Percentiles rank a stretch among this genome's conserved stretches.
These are phyloP conservation scores for Ptilorrhoa leucosticta DNA, from an alignment of 2,113 vertebrate genomes.

Conservation along the genomic window DNA sequence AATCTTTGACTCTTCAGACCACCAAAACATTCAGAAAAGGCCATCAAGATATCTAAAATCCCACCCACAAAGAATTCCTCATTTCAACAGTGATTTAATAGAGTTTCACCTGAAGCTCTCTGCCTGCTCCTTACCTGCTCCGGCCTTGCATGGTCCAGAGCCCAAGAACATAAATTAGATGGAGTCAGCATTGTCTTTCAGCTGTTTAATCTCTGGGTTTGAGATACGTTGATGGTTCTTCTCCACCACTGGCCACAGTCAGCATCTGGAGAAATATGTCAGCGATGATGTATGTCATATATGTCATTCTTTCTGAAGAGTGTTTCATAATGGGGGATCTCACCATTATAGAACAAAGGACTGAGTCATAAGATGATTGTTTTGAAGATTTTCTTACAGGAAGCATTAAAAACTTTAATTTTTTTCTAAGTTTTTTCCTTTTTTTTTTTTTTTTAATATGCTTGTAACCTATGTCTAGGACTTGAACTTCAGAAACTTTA, in stretches of 20 bases:
- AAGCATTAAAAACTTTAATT: not conserved
- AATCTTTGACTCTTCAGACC: not conserved
- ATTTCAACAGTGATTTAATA: not conserved
- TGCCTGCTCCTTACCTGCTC: not conserved
- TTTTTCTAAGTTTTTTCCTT: not conserved
- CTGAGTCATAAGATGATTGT: not conserved
- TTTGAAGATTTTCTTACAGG: not conserved
- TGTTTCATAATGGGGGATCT: not conserved
- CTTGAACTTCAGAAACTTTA: not conserved
- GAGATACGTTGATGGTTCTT: not conserved
- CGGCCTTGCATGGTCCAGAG: not conserved
- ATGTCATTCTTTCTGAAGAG: not conserved
- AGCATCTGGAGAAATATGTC: not conserved
- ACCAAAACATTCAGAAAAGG: not conserved
- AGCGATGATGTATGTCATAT: not conserved
- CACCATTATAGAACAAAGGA: not conserved
- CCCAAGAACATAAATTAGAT: not conserved
- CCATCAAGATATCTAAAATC: not conserved
- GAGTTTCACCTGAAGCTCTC: not conserved
- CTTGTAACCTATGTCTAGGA: not conserved
- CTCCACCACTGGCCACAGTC: not conserved
- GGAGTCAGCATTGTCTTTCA: not conserved
- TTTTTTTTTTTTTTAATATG: not conserved
- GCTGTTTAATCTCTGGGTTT: not conserved
- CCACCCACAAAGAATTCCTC: not conserved